A percentile compares a stretch with the other conserved stretches of the same genome.
Conservation (phyloP, 2,797 vertebrate species). For the Coracias cyanogaster region DNA sequence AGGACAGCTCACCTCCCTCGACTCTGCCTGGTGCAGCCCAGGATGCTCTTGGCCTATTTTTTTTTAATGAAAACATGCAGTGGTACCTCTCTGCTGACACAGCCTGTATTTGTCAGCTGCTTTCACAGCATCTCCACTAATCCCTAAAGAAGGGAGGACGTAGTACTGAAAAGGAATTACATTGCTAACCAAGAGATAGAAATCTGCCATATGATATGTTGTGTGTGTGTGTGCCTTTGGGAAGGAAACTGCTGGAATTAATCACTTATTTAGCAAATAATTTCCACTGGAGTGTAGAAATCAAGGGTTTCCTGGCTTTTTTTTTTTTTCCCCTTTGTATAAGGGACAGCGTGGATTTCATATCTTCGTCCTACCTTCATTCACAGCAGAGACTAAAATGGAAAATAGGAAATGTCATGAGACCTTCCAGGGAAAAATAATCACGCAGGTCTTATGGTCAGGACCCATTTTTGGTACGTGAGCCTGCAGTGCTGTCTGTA, state of each 20-base stretch:
- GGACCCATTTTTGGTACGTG: neutral
- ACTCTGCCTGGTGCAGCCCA: neutral
- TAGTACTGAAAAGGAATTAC: neutral
- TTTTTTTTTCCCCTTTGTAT: neutral
- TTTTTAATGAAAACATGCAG: neutral
- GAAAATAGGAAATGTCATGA: neutral
- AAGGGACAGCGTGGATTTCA: neutral
- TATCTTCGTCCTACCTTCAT: neutral
- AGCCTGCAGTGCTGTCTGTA: neutral
- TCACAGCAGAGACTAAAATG: neutral
- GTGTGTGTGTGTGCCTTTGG: neutral
- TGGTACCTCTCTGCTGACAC: neutral
- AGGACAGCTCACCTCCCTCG: neutral
- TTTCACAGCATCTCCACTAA: neutral
- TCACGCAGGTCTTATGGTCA: neutral
- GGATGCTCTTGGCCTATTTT: neutral
- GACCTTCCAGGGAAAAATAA: neutral
- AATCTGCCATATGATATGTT: neutral
- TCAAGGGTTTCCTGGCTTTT: neutral
- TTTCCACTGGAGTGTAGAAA: neutral
- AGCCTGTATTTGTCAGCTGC: neutral
- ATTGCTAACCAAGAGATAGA: neutral
- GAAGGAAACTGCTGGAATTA: conserved; percentile 41
- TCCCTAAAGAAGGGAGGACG: neutral
- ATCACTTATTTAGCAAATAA: conserved; percentile 23